Conservation (phyloP, 2,888 invertebrate species). For the Lysandra bellargus region DNA sequence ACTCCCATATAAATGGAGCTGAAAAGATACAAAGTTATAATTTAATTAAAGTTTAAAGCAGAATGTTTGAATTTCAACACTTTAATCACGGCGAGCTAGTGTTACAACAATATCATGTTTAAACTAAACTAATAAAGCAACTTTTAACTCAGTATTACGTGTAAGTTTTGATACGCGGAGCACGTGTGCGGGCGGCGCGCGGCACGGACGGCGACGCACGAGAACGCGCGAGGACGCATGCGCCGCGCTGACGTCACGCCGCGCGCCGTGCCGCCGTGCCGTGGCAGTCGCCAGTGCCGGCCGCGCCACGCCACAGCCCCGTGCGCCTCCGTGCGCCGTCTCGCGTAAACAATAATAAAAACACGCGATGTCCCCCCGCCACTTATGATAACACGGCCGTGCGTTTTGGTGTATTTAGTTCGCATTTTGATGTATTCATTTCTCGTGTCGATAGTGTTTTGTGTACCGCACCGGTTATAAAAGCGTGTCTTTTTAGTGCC, state of each 20-base stretch:
- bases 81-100: conserved; percentile 35
- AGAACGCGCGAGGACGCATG: conserved; percentile 40
- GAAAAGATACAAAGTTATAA: conserved; percentile 29
- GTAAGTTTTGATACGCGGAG: conserved; percentile 46
- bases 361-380: conserved; percentile 59
- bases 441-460: conserved; percentile 53
- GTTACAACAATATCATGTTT: conserved; percentile 42
- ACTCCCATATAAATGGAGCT: conserved; percentile 8
- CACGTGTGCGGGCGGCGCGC: conserved; percentile 50
- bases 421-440: conserved; percentile 70
- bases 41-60: conserved; percentile 20
- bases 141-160: conserved; percentile 45
- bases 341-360: conserved; percentile 67
- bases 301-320: conserved; percentile 44
- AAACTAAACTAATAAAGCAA: conserved; percentile 48
- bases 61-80: conserved; percentile 37
- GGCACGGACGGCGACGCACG: conserved; percentile 45
- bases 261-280: conserved; percentile 40
- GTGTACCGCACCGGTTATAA: conserved; percentile 51
- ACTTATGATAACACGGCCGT: conserved; percentile 59
- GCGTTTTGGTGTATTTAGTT: conserved; percentile 63
- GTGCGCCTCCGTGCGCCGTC: conserved; percentile 46
- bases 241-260: conserved; percentile 43
- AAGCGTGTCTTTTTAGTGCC: conserved; percentile 79
- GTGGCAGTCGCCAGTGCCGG: conserved; percentile 49